These are phyloP conservation scores for Bugula neritina DNA, from an alignment of 2,888 invertebrate genomes.

Conservation along the genomic window DNA sequence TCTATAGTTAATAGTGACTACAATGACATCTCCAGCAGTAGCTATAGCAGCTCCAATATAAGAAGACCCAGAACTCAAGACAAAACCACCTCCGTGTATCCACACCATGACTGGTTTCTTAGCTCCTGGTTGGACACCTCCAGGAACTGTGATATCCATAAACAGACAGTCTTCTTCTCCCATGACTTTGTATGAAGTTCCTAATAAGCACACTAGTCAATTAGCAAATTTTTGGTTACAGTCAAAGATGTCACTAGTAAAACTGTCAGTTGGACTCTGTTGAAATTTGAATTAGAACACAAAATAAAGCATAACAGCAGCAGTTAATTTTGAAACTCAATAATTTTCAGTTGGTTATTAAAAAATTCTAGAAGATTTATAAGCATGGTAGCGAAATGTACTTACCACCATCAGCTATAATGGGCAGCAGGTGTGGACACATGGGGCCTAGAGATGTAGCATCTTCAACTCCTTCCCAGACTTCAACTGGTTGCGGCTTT, in stretches of 20 bases:
- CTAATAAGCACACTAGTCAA: too few relatives aligned
- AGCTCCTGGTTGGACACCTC: constrained; percentile 6
- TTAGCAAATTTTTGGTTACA: too few relatives aligned
- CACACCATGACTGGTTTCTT: constrained; percentile 22
- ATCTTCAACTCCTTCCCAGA: neutral
- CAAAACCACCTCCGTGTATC: constrained; percentile 23
- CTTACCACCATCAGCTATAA: too few relatives aligned
- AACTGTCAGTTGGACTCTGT: too few relatives aligned
- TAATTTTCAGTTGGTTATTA: too few relatives aligned
- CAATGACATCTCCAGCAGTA: constrained; percentile 2
- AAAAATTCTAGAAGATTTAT: too few relatives aligned
- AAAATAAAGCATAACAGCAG: too few relatives aligned
- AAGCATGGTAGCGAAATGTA: too few relatives aligned
- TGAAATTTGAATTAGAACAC: too few relatives aligned
- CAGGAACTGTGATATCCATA: constrained; percentile 13
- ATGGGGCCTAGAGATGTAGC: neutral
- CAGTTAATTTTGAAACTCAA: too few relatives aligned
- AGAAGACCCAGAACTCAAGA: neutral
- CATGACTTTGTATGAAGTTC: neutral
- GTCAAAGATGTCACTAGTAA: too few relatives aligned
- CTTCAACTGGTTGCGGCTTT: neutral
- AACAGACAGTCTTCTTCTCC: constrained; percentile 23
- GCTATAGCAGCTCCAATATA: constrained; percentile 8
- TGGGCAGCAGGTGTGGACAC: too few relatives aligned
- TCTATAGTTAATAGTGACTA: constrained; percentile 13